A percentile compares a stretch with the other conserved stretches of the same genome.
phyloP scores from a whole-genome alignment of 2,888 invertebrate species.

The Asteroscopus sphinx region DNA sequence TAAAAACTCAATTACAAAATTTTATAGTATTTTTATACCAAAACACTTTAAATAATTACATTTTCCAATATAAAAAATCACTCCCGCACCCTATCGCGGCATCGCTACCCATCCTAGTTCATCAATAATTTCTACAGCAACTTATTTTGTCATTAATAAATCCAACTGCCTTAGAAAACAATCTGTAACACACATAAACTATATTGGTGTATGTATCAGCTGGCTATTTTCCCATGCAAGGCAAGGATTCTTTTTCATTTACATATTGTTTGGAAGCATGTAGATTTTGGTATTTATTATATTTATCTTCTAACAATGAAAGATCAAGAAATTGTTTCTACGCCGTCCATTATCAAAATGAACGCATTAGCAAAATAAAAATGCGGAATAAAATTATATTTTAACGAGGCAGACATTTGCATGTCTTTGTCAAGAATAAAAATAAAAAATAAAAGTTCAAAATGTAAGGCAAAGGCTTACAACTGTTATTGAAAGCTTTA shows the following conservation, averaged over 20 bases:
- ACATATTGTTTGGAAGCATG: not conserved
- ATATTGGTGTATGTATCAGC: constrained; percentile 4
- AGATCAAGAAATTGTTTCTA: not conserved
- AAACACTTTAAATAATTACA: too few relatives aligned
- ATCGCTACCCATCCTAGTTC: too few relatives aligned
- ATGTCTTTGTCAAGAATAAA: constrained; percentile 15
- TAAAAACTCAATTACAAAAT: too few relatives aligned
- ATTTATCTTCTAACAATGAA: not conserved
- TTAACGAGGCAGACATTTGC: constrained; percentile 34
- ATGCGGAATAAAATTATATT: constrained; percentile 25
- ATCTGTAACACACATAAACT: constrained; percentile 6
- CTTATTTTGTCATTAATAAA: constrained; percentile 18
- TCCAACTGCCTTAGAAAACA: constrained; percentile 16
- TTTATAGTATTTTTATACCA: too few relatives aligned
- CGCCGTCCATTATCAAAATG: constrained; percentile 7
- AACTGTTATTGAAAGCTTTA: not conserved
- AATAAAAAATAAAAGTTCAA: constrained; percentile 15
- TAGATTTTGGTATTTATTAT: not conserved
- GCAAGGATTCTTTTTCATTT: not conserved
- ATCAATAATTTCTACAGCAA: constrained; percentile 11
- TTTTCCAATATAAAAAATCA: too few relatives aligned
- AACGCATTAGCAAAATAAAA: constrained; percentile 30
- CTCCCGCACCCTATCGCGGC: too few relatives aligned
- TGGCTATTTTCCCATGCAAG: constrained; percentile 26
- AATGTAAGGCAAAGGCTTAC: constrained; percentile 6